Conservation (phyloP, 2,797 vertebrate genomes). For the Macropodus opercularis region DNA sequence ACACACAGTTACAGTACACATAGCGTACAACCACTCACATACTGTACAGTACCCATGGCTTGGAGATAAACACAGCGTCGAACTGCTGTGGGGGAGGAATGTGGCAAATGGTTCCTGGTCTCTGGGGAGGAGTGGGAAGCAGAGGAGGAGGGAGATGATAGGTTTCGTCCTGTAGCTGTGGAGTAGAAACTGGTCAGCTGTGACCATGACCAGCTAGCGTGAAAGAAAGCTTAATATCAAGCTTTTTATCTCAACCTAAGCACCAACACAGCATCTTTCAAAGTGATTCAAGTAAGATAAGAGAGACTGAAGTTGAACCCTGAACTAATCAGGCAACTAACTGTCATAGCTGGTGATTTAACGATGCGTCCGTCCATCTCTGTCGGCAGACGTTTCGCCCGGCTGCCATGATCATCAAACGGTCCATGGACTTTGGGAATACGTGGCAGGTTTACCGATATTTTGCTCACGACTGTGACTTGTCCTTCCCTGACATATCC, state of each 20-base stretch:
- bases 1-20: slow-evolving; percentile 6
- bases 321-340: not conserved
- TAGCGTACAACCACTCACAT: slow-evolving; percentile 9
- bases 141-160: slow-evolving; percentile 18
- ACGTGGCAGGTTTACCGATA: slow-evolving; percentile 95
- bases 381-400: slow-evolving; percentile 91
- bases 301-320: not conserved
- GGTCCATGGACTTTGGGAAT: slow-evolving; percentile 92
- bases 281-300: too few relatives aligned
- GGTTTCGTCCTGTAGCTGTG: slow-evolving; percentile 4
- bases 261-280: too few relatives aligned
- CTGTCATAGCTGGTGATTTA: too few relatives aligned
- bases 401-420: slow-evolving; percentile 95
- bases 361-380: not conserved
- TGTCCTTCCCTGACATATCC: slow-evolving; percentile 87
- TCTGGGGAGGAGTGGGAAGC: slow-evolving; percentile 56
- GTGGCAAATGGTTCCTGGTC: slow-evolving; percentile 54
- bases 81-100: slow-evolving; percentile 70
- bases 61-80: slow-evolving; percentile 36
- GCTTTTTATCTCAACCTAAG: too few relatives aligned
- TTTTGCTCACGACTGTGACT: slow-evolving; percentile 90
- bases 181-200: slow-evolving; percentile 24
- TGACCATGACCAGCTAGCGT: slow-evolving; percentile 51
- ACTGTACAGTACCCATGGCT: slow-evolving; percentile 5
- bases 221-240: too few relatives aligned